phyloP scores from a whole-genome alignment of 2,797 vertebrate species.

The Lycodopsis pacificus region DNA sequence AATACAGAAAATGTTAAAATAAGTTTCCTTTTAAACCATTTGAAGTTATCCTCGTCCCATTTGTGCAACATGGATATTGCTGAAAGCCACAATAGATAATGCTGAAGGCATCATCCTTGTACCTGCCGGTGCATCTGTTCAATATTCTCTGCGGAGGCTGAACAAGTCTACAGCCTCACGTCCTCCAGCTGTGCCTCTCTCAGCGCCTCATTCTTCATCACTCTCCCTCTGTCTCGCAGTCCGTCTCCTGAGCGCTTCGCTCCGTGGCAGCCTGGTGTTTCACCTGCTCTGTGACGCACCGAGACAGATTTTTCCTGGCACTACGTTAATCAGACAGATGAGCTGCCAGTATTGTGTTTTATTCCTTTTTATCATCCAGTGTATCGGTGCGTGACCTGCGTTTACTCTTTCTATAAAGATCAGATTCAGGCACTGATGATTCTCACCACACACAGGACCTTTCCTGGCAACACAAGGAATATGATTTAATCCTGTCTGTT shows the following conservation, averaged over 20 bases:
- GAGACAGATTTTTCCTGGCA: slow-evolving; percentile 34
- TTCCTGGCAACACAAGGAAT: slow-evolving; percentile 8
- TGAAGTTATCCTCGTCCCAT: neutral
- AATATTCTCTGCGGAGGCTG: slow-evolving; percentile 20
- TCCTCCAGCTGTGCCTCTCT: slow-evolving; percentile 46
- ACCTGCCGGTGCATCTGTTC: slow-evolving; percentile 34
- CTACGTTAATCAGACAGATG: slow-evolving; percentile 59
- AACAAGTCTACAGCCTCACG: neutral
- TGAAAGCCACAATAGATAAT: neutral
- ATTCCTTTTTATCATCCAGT: slow-evolving; percentile 35
- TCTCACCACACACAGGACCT: slow-evolving; percentile 8
- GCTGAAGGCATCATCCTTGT: slow-evolving; percentile 9
- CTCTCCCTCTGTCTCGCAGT: slow-evolving; percentile 28
- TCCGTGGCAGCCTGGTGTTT: neutral
- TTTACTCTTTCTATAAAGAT: slow-evolving; percentile 35
- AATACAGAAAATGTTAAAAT: neutral
- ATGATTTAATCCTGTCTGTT: slow-evolving; percentile 26
- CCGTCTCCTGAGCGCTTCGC: slow-evolving; percentile 5
- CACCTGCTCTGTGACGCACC: slow-evolving; percentile 23
- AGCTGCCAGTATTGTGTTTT: slow-evolving; percentile 51
- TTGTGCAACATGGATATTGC: slow-evolving; percentile 1
- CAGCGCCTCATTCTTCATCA: slow-evolving; percentile 35
- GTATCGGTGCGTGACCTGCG: slow-evolving; percentile 12
- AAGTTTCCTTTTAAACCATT: neutral
- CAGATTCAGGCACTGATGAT: slow-evolving; percentile 28